Conservation (phyloP, 2,888 invertebrate genomes). For the Diplolepis rosae region DNA sequence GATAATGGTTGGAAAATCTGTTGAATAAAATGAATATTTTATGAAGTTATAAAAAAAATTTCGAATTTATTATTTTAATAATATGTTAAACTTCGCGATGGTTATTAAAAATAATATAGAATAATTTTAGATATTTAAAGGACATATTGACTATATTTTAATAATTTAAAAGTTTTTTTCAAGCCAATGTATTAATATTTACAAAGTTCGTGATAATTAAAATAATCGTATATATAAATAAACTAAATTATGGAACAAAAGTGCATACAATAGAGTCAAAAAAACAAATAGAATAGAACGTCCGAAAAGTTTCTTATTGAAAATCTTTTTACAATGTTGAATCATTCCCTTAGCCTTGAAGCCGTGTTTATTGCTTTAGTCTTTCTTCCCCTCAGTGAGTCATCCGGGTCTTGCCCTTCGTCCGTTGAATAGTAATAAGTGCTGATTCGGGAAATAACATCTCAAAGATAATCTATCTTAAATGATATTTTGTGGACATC, state of each 20-base stretch:
- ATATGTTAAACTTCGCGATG: too few species aligned
- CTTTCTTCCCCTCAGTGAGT: conserved; percentile 16
- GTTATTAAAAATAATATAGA: too few species aligned
- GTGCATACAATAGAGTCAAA: not conserved
- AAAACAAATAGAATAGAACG: not conserved
- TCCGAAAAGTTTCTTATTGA: not conserved
- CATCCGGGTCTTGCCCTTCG: conserved; percentile 9
- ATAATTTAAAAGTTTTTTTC: too few species aligned
- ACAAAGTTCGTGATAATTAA: too few species aligned
- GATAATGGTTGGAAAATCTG: not conserved
- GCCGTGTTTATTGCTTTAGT: conserved; percentile 8
- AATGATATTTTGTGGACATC: conserved; percentile 10
- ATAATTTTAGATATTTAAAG: too few species aligned
- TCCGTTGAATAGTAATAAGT: conserved; percentile 15
- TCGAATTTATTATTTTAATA: too few species aligned
- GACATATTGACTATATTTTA: too few species aligned
- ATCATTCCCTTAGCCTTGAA: conserved; percentile 7
- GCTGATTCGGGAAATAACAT: conserved; percentile 16
- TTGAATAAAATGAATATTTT: not conserved
- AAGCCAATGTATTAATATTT: too few species aligned
- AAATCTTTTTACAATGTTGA: conserved; percentile 10
- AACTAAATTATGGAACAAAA: not conserved
- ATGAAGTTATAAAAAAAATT: not conserved
- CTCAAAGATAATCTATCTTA: not conserved
- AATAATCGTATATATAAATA: too few species aligned